phyloP scores from a whole-genome alignment of 2,797 vertebrate genomes.

The Crocidura indochinensis region DNA sequence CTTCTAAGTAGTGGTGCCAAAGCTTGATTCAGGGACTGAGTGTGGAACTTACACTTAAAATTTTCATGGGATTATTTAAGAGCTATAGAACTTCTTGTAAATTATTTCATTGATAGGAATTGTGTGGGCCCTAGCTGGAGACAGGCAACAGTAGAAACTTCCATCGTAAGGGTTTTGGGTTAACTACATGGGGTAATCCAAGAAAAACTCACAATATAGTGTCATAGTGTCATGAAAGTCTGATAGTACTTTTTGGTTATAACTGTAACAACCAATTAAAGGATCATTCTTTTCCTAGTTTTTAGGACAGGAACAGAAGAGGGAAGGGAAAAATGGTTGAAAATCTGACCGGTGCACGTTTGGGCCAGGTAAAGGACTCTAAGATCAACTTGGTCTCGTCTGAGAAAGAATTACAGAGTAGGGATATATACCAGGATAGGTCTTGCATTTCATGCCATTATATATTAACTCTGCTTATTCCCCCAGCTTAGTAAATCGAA shows the following conservation, averaged over 20 bases:
- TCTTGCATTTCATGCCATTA: neutral
- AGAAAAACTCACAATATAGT: slow-evolving; percentile 17
- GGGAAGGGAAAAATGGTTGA: neutral
- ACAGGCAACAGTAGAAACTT: slow-evolving; percentile 10
- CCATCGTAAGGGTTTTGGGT: neutral
- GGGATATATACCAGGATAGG: neutral
- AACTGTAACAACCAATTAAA: neutral
- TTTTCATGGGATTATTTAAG: neutral
- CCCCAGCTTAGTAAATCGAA: neutral
- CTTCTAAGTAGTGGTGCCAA: neutral
- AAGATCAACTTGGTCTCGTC: neutral
- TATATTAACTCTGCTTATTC: neutral
- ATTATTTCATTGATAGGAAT: neutral
- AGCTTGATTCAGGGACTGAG: neutral
- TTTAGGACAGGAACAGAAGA: neutral
- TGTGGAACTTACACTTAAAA: neutral
- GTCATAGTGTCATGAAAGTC: neutral
- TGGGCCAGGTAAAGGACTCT: neutral
- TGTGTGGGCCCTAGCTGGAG: slow-evolving; percentile 50
- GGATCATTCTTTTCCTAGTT: neutral
- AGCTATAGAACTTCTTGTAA: slow-evolving; percentile 13
- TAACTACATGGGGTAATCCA: neutral
- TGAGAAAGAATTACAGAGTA: neutral
- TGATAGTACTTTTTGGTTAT: slow-evolving; percentile 11
- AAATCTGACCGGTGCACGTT: neutral